These are phyloP conservation scores for Tenthredo livida DNA, from an alignment of 2,888 invertebrate genomes.

Conservation along the genomic window DNA sequence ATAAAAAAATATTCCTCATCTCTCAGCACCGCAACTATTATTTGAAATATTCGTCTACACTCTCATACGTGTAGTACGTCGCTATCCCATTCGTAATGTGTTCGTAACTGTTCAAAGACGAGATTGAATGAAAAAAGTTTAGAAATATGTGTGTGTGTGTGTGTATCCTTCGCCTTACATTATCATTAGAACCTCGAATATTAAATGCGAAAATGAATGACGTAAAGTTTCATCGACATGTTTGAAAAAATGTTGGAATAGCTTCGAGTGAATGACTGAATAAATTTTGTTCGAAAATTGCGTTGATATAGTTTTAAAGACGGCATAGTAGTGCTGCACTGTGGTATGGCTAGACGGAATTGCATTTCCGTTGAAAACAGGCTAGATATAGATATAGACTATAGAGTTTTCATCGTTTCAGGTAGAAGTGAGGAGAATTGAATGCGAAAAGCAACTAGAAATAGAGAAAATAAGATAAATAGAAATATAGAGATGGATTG, in stretches of 20 bases:
- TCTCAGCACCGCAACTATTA: not conserved
- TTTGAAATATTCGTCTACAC: not conserved
- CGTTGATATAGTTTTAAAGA: not conserved
- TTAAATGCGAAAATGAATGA: not conserved
- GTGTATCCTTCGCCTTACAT: not conserved
- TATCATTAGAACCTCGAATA: not conserved
- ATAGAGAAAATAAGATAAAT: not conserved
- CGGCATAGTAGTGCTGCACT: not conserved
- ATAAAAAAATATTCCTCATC: not conserved
- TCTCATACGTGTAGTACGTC: not conserved
- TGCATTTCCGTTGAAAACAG: slow-evolving; percentile 4
- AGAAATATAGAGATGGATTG: slow-evolving; percentile 9
- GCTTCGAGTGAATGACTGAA: not conserved
- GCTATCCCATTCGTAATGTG: not conserved
- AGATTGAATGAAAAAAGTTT: not conserved
- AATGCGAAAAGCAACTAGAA: not conserved
- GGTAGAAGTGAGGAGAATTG: not conserved
- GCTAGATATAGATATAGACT: not conserved
- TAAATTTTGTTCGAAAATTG: not conserved
- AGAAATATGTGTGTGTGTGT: not conserved
- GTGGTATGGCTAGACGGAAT: not conserved
- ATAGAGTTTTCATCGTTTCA: not conserved
- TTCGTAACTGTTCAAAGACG: not conserved
- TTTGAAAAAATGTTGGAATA: not conserved
- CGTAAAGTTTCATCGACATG: not conserved